A percentile compares a stretch with the other conserved stretches of the same genome.
Conservation (phyloP, 2,113 vertebrate species). For the Myotis brandtii region DNA sequence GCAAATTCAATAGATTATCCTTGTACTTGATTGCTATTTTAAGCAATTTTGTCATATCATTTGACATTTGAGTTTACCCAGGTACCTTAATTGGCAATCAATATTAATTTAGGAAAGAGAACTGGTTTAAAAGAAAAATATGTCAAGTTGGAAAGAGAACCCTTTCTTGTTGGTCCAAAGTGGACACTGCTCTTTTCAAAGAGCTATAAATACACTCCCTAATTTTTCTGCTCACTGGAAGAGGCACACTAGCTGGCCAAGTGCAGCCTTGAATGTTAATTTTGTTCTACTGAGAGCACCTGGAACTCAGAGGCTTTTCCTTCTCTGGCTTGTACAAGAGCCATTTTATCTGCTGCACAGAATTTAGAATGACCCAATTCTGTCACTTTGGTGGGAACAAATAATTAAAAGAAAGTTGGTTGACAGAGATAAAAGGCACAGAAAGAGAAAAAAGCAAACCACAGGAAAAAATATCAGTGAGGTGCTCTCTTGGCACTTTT, state of each 20-base stretch:
- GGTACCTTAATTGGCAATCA: slow-evolving; percentile 27
- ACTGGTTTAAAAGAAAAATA: slow-evolving; percentile 58
- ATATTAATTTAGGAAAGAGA: slow-evolving; percentile 54
- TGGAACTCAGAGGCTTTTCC: slow-evolving; percentile 75
- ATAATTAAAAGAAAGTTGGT: slow-evolving; percentile 78
- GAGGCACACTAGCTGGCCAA: slow-evolving; percentile 64
- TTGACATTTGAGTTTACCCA: slow-evolving; percentile 39
- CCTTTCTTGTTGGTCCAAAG: slow-evolving; percentile 31
- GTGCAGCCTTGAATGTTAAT: slow-evolving; percentile 78
- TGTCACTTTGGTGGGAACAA: slow-evolving; percentile 75
- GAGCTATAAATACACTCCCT: slow-evolving; percentile 76
- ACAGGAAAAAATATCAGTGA: slow-evolving; percentile 33
- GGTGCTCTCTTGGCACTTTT: neutral
- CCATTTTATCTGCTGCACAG: slow-evolving; percentile 58
- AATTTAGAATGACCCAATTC: slow-evolving; percentile 75
- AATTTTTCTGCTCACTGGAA: slow-evolving; percentile 66
- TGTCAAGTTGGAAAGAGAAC: slow-evolving; percentile 56
- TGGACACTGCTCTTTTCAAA: slow-evolving; percentile 69
- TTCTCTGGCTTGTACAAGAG: slow-evolving; percentile 60
- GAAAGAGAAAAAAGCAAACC: neutral
- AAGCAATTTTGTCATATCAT: neutral
- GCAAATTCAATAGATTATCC: neutral
- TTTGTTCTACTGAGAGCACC: slow-evolving; percentile 77
- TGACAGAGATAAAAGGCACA: slow-evolving; percentile 74
- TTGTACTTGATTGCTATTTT: neutral